These are phyloP conservation scores for Oncorhynchus kisutch DNA, from an alignment of 2,113 vertebrate species.

Conservation along the genomic window DNA sequence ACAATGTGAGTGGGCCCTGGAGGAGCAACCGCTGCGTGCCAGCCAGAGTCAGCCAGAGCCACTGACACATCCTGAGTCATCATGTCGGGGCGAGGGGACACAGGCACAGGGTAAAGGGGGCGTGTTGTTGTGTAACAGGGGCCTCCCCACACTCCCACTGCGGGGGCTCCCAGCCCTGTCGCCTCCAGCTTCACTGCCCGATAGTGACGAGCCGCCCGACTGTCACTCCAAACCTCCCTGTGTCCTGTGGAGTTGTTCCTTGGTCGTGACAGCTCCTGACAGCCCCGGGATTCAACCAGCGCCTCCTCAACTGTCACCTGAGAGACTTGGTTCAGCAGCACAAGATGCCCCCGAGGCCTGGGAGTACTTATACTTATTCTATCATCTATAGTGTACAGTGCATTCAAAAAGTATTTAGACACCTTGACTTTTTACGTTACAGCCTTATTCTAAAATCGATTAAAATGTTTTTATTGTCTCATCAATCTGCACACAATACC, in stretches of 20 bases:
- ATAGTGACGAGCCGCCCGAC: conserved; percentile 25
- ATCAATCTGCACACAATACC: too few relatives aligned
- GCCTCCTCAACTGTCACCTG: conserved; percentile 40
- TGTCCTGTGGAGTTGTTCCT: conserved; percentile 23
- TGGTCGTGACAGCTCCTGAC: conserved; percentile 43
- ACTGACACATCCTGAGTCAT: conserved; percentile 34
- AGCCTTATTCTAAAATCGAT: too few relatives aligned
- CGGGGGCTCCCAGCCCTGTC: conserved; percentile 40
- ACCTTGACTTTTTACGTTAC: too few relatives aligned
- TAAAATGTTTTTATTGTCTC: too few relatives aligned
- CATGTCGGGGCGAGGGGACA: not conserved
- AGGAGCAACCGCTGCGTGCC: conserved; percentile 2
- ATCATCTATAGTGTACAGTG: not conserved
- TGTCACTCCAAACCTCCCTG: conserved; percentile 42
- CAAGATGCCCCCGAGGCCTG: not conserved
- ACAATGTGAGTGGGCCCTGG: conserved; percentile 11
- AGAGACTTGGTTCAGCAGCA: not conserved
- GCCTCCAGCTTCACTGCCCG: conserved; percentile 31
- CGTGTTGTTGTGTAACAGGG: conserved; percentile 30
- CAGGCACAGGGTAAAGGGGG: not conserved
- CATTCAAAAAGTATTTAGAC: too few relatives aligned
- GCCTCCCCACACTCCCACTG: conserved; percentile 33
- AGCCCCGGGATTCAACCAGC: conserved; percentile 22
- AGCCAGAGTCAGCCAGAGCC: not conserved
- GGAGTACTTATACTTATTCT: not conserved